Evolutionary conservation across 64 coral and sea anemone genomes (phyloP).

Genomic region (Hydrozoanthus tunicans): DNA sequence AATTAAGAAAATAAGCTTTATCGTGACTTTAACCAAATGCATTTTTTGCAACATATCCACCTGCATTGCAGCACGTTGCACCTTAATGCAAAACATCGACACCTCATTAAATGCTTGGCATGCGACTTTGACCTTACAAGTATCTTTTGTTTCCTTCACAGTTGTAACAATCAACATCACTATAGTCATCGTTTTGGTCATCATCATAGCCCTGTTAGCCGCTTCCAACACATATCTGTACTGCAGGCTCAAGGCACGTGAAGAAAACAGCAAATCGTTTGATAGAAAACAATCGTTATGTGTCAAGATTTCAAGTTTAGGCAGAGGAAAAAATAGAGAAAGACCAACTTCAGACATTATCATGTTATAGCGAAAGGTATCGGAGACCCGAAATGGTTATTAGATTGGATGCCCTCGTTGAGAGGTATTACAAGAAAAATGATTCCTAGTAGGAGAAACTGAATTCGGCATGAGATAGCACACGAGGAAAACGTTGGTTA

Average conservation of each 20-base stretch:
- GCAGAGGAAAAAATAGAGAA: conserved; percentile 39
- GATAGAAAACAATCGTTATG: conserved; percentile 46
- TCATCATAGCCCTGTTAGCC: conserved; percentile 17
- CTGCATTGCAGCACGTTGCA: background rate
- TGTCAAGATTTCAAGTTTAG: conserved; percentile 23
- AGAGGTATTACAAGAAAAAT: background rate
- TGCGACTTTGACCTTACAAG: no score
- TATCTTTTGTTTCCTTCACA: background rate
- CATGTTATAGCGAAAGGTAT: conserved; percentile 17
- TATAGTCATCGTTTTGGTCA: conserved; percentile 17
- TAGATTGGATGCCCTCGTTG: background rate
- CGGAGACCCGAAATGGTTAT: background rate
- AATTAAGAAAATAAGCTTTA: no score
- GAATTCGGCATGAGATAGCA: background rate
- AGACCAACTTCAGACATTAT: conserved; percentile 26
- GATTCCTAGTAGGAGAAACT: background rate
- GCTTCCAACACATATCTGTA: conserved; percentile 37
- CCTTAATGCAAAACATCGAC: background rate
- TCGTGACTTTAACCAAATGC: no score
- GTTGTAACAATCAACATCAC: conserved; percentile 16
- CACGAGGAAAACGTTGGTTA: background rate
- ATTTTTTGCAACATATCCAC: background rate
- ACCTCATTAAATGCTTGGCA: background rate
- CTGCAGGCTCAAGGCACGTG: conserved; percentile 32
- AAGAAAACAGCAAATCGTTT: conserved; percentile 32